Evolutionary conservation across 64 coral and sea anemone species (phyloP).

Genomic region (Montipora cactus): DNA sequence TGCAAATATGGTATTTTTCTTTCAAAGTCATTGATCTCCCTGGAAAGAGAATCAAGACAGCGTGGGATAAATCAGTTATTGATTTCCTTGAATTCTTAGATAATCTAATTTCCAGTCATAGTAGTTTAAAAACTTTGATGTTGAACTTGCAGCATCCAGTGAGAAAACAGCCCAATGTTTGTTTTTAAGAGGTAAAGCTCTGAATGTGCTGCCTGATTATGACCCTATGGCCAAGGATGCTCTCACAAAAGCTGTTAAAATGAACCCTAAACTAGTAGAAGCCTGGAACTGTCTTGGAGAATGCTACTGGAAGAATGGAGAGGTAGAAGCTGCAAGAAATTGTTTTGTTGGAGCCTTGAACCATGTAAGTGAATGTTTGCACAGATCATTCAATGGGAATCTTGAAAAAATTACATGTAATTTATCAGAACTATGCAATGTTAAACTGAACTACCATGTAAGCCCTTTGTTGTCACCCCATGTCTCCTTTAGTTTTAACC

Average conservation of each 20-base stretch:
- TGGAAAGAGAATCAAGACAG: no score
- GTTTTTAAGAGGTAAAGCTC: conserved; percentile 91
- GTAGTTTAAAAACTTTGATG: background rate
- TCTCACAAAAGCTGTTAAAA: conserved; percentile 93
- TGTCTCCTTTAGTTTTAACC: no score
- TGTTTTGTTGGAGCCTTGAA: conserved; percentile 93
- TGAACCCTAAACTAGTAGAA: conserved; percentile 91
- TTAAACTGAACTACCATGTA: no score
- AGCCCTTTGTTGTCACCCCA: no score
- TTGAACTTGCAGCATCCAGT: conserved; percentile 32
- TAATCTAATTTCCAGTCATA: no score
- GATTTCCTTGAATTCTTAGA: no score
- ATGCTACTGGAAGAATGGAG: conserved; percentile 97
- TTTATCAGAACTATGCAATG: no score
- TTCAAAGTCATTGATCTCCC: no score
- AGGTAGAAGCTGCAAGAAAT: conserved; percentile 91
- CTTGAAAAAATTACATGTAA: no score
- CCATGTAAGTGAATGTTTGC: conserved; percentile 68
- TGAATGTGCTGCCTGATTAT: conserved; percentile 87
- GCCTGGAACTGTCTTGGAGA: conserved; percentile 98
- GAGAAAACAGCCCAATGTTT: conserved; percentile 88
- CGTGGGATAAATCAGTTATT: no score
- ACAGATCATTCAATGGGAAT: no score
- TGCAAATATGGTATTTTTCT: no score
- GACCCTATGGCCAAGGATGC: conserved; percentile 83